Base-by-base conservation (phyloP, 2,113 vertebrate species). In the Acrocephalus arundinaceus region DNA sequence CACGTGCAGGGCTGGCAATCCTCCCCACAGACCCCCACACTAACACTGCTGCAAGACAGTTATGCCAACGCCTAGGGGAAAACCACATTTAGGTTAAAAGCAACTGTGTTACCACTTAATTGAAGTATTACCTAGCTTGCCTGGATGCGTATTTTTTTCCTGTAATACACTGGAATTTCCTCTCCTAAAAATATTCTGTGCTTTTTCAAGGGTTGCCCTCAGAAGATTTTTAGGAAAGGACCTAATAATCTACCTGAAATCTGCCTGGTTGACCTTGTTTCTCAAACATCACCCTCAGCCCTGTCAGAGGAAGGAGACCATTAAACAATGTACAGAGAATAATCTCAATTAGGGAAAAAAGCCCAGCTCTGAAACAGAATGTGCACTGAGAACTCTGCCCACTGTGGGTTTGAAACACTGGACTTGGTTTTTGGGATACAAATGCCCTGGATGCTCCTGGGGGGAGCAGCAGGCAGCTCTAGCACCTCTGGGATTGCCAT, bases 191-290 rank as follows among this genome's bases (percentile, higher is more conserved):
- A 87, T 10, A 73, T 17, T 15, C 45, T 7, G 8, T 28, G 46
- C 6, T 90, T 72, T 70, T 46, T 49, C 2, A 8, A 65, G 45
- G 18, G 30, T 20, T 1, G 5, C 25, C 31, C 45, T 65, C 67
- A 61, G 71, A 94, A 89, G 20, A 57, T 30, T 67, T 71, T 71
- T 45, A 83, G 8, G 54, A 48, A 77, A 88, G 82, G 33, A 93
- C 17, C 2, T 0, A 0, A 0, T 11, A 58, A 62, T 46, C 57
- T 9, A 20, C 24, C 45, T 8, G 16, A 28, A 65, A 67, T 55
- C 62, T 27, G 59, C 62, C 57, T 51, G 59, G 22, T 15, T 86
- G 79, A 27, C 67, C 67, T 80, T 41, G 48, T 39, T 92, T 61
- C 86, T 85, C 83, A 73, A 58, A 37, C 28, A 73, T 21, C 71